These are phyloP conservation scores for Poeciliopsis retropinna DNA, from an alignment of 2,113 vertebrate genomes.

Conservation along the genomic window DNA sequence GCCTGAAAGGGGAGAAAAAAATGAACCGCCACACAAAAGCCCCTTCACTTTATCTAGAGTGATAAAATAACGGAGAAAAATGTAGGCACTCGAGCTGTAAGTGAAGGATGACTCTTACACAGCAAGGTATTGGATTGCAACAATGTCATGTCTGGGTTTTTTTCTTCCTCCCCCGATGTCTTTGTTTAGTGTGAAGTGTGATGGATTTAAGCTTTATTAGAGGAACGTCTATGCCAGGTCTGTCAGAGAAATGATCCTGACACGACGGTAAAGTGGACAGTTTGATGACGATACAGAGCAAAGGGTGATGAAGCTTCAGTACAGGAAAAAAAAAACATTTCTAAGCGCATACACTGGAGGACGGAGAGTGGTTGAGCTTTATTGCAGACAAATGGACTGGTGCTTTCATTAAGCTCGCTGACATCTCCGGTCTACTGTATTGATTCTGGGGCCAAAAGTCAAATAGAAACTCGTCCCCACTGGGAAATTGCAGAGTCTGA, in stretches of 20 bases:
- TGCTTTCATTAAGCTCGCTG: constrained; percentile 17
- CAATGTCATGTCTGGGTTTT: background rate
- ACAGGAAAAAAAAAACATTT: background rate
- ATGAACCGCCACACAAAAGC: background rate
- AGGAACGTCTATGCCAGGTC: constrained; percentile 25
- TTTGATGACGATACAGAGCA: constrained; percentile 1
- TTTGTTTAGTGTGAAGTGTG: constrained; percentile 45
- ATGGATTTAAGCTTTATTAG: constrained; percentile 53
- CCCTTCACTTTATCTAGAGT: background rate
- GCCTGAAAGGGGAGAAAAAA: background rate
- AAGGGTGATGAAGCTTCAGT: constrained; percentile 13
- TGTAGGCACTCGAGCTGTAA: constrained; percentile 3
- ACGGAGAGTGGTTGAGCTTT: constrained; percentile 32
- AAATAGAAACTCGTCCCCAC: constrained; percentile 15
- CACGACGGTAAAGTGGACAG: constrained; percentile 3
- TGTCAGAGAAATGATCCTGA: constrained; percentile 17
- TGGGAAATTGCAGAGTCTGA: constrained; percentile 4
- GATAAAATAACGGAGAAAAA: too few species aligned
- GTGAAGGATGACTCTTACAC: constrained; percentile 30
- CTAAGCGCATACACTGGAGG: constrained; percentile 16
- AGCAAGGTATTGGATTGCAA: background rate
- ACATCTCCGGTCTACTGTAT: constrained; percentile 20
- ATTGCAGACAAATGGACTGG: constrained; percentile 55
- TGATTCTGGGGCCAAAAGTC: constrained; percentile 1
- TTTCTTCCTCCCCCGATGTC: constrained; percentile 22